Base-by-base conservation (phyloP, 2,113 vertebrate species). In the Lasiurus cinereus region DNA sequence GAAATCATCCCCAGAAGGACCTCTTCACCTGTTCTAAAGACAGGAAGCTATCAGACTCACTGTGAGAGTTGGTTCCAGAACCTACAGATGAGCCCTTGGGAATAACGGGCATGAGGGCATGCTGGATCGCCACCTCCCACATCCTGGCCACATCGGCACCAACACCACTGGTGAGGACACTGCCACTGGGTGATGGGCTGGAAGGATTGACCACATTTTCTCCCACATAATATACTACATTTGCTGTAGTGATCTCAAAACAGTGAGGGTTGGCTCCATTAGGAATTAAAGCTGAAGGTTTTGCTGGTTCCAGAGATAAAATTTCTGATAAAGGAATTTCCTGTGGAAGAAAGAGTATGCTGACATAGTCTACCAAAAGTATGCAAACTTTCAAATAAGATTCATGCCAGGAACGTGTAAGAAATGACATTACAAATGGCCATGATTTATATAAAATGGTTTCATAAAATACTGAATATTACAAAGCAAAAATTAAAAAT, bases 251-350 rank as follows among this genome's bases (percentile, higher is more conserved):
- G 97, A 99, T 99, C 98, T 99, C 99, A 84, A 99, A 99, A 97
- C 99, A 99, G 96, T 99, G 99, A 79, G 98, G 98, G 94, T 98
- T 99, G 76, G 99, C 98, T 93, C 98, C 99, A 67, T 98, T 98
- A 29, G 99, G 98, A 67, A 99, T 98, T 85, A 99, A 97, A 79
- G 98, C 98, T 52, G 99, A 98, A 72, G 97, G 98, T 98, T 99
- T 99, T 94, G 99, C 99, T n/a, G 99, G 98, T 85, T 99, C 99
- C 98, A 99, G 97, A 66, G 98, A 99, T 89, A 99, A 98, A 97
- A 99, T 99, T 98, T 99, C 99, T 46, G 99, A 99, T 96, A 99
- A 97, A 43, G 99, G 99, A 94, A 99, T 99, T 98, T 99, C 99
- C 99, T 99, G 97, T 67, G 76, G 94, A 97, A 91, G 18, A 96